phyloP scores from a whole-genome alignment of 2,113 vertebrate species.

The Periophthalmodon schlosseri region DNA sequence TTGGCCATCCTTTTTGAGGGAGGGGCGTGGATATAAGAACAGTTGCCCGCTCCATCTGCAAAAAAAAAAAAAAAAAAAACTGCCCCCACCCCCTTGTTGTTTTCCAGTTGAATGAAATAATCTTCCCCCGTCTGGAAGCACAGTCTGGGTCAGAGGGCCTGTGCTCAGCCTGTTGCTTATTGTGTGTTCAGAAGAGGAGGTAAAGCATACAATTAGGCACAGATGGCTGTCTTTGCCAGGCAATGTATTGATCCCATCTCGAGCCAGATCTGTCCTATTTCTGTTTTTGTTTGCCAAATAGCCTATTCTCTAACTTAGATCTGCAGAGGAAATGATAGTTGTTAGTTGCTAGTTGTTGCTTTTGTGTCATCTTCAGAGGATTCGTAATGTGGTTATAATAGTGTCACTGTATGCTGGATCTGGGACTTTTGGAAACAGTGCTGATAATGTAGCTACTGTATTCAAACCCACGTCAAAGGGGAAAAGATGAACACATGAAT shows the following conservation, averaged over 20 bases:
- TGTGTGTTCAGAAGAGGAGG: slow-evolving; percentile 75
- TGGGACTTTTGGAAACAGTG: background rate
- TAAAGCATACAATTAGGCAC: slow-evolving; percentile 81
- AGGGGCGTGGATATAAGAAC: slow-evolving; percentile 66
- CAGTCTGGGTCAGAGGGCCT: slow-evolving; percentile 81
- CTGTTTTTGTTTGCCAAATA: slow-evolving; percentile 60
- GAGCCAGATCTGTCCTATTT: slow-evolving; percentile 64
- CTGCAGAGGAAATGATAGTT: slow-evolving; percentile 28
- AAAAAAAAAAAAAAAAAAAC: slow-evolving; percentile 49
- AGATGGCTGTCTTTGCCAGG: slow-evolving; percentile 80
- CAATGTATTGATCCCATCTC: slow-evolving; percentile 73
- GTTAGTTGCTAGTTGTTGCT: slow-evolving; percentile 52
- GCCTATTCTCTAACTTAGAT: slow-evolving; percentile 43
- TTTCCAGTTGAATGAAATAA: slow-evolving; percentile 84
- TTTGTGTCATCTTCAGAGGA: slow-evolving; percentile 41
- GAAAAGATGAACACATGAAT: background rate
- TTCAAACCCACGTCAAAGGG: background rate
- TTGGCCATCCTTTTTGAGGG: slow-evolving; percentile 63
- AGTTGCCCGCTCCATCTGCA: slow-evolving; percentile 72
- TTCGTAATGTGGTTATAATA: slow-evolving; percentile 32
- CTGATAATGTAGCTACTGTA: slow-evolving; percentile 7
- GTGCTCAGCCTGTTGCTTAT: slow-evolving; percentile 83
- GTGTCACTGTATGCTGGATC: background rate
- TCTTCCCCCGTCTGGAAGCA: slow-evolving; percentile 77
- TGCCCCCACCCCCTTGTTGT: slow-evolving; percentile 76